Percentiles rank a stretch among this genome's conserved stretches.
Conservation (phyloP, 2,113 vertebrate species). For the Podarcis cretensis region DNA sequence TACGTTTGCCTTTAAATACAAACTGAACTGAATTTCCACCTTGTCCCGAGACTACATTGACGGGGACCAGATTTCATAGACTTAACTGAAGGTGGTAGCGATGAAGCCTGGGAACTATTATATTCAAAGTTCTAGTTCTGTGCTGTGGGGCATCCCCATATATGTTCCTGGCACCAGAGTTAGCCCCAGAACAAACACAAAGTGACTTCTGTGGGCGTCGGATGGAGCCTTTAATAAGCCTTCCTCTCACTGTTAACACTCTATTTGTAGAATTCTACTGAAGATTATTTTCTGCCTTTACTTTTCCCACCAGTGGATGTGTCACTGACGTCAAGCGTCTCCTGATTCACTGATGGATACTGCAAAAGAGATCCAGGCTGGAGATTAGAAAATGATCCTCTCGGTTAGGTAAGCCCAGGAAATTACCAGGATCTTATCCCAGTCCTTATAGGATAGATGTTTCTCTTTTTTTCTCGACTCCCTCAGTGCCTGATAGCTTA, state of each 20-base stretch:
- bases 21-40: too few relatives aligned
- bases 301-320: slow-evolving; percentile 39
- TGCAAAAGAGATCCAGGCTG: slow-evolving; percentile 34
- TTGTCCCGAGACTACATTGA: too few relatives aligned
- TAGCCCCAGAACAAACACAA: background rate
- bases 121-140: too few relatives aligned
- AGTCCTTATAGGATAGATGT: slow-evolving; percentile 2
- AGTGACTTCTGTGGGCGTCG: background rate
- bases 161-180: too few relatives aligned
- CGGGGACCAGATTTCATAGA: too few relatives aligned
- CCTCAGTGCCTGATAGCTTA: background rate
- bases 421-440: slow-evolving; percentile 23
- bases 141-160: too few relatives aligned
- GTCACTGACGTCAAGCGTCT: background rate
- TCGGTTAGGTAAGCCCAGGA: background rate
- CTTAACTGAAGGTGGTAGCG: too few relatives aligned
- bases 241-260: background rate
- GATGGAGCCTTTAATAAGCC: slow-evolving; percentile 26
- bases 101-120: too few relatives aligned
- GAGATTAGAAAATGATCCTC: slow-evolving; percentile 42
- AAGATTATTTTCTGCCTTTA: slow-evolving; percentile 39
- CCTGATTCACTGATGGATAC: slow-evolving; percentile 31
- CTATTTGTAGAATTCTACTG: slow-evolving; percentile 40
- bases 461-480: slow-evolving; percentile 28
- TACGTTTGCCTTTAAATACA: too few relatives aligned